A percentile compares a stretch with the other conserved stretches of the same genome.
phyloP scores from a whole-genome alignment of 1,140 invertebrate genomes.

The Drosophila subobscura region DNA sequence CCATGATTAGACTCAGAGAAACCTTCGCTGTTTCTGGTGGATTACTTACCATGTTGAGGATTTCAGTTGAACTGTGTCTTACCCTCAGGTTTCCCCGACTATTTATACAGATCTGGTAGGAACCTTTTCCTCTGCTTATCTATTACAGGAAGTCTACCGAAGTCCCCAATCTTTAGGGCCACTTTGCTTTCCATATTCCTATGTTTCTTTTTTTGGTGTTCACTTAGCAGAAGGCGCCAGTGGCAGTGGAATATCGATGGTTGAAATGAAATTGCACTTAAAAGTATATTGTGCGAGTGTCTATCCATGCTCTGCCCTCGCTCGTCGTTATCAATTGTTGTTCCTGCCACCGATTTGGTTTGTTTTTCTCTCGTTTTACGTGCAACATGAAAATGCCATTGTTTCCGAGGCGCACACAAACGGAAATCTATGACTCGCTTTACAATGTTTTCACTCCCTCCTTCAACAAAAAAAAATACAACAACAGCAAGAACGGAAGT shows the following conservation, averaged over 20 bases:
- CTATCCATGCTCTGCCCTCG: neutral
- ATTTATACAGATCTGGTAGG: conserved; percentile 52
- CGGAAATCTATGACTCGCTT: conserved; percentile 79
- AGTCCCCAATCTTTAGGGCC: conserved; percentile 18
- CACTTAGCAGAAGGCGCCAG: conserved; percentile 67
- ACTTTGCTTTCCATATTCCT: conserved; percentile 24
- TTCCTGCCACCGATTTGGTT: conserved; percentile 19
- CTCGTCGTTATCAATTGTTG: conserved; percentile 14
- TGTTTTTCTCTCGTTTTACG: conserved; percentile 49
- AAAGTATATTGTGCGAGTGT: conserved; percentile 61
- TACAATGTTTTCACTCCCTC: conserved; percentile 60
- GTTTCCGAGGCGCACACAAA: conserved; percentile 70
- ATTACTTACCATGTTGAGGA: conserved; percentile 68
- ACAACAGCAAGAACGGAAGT: conserved; percentile 12
- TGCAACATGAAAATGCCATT: conserved; percentile 80
- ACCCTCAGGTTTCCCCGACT: neutral
- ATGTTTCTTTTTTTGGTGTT: conserved; percentile 33
- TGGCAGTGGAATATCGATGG: conserved; percentile 58
- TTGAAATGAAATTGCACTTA: conserved; percentile 74
- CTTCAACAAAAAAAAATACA: conserved; percentile 18
- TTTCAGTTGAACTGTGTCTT: conserved; percentile 61
- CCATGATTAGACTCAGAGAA: conserved; percentile 10
- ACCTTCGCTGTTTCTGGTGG: neutral
- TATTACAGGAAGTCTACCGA: conserved; percentile 17
- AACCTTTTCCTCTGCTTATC: conserved; percentile 12